These are phyloP conservation scores for Elymnias hypermnestra DNA, from an alignment of 1,140 invertebrate species.

Conservation along the genomic window DNA sequence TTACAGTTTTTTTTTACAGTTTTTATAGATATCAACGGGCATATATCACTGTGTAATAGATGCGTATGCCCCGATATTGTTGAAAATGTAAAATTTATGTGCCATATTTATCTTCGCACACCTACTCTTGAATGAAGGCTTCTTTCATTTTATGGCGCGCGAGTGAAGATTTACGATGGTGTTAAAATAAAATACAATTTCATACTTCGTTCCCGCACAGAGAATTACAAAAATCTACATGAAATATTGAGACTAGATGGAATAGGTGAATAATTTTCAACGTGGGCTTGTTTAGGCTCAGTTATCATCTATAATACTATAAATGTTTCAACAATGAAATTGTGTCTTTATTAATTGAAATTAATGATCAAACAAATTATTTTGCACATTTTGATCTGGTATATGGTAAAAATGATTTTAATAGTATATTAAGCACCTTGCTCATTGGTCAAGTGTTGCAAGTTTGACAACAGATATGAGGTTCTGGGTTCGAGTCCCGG, in stretches of 20 bases:
- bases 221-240: conserved; percentile 67
- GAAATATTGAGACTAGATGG: conserved; percentile 6
- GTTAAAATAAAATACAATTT: conserved; percentile 70
- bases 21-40: conserved; percentile 7
- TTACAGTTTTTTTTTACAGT: conserved; percentile 11
- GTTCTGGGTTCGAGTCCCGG: no score
- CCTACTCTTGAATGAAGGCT: conserved; percentile 47
- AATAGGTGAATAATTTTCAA: neutral
- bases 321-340: no score
- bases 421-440: no score
- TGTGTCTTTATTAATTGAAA: no score
- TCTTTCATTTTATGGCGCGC: conserved; percentile 53
- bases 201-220: conserved; percentile 33
- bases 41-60: conserved; percentile 28
- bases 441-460: no score
- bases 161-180: conserved; percentile 57
- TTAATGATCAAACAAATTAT: no score
- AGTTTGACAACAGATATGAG: no score
- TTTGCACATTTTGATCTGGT: no score
- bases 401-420: no score
- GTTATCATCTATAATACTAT: no score
- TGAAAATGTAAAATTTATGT: conserved; percentile 62
- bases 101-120: conserved; percentile 43
- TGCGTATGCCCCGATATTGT: conserved; percentile 39
- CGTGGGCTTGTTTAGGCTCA: no score